These are phyloP conservation scores for Lycaena phlaeas DNA, from an alignment of 2,888 invertebrate species.

Conservation along the genomic window DNA sequence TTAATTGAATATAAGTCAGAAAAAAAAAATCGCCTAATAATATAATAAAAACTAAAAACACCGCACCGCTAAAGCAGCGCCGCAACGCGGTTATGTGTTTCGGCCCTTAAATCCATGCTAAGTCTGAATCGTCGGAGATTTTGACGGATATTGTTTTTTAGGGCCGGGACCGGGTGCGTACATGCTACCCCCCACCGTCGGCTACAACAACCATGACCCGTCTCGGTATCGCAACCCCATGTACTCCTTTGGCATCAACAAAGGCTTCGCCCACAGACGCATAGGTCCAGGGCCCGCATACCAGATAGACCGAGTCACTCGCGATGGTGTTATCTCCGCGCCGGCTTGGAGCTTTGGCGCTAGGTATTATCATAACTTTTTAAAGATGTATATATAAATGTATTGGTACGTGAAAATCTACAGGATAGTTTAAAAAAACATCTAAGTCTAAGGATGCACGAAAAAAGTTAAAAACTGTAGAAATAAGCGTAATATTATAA, in stretches of 20 bases:
- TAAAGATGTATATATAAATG: background rate
- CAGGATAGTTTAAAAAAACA: too few species aligned
- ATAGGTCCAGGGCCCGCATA: constrained; percentile 65
- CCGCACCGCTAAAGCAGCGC: too few species aligned
- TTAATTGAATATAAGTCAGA: too few species aligned
- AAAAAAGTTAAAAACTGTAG: too few species aligned
- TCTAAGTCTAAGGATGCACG: too few species aligned
- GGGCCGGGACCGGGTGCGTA: constrained; percentile 81
- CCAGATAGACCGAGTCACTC: constrained; percentile 49
- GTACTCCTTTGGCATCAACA: constrained; percentile 72
- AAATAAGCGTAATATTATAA: too few species aligned
- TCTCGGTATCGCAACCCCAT: constrained; percentile 75
- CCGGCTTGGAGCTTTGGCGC: constrained; percentile 72
- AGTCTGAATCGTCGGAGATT: too few species aligned
- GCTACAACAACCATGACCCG: constrained; percentile 75
- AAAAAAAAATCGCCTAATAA: too few species aligned
- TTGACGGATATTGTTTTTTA: constrained; percentile 29
- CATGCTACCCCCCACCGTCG: constrained; percentile 74
- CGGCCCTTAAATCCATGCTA: too few species aligned
- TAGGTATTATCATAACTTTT: constrained; percentile 19
- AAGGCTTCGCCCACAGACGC: constrained; percentile 51
- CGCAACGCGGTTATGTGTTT: too few species aligned
- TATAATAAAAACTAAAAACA: too few species aligned
- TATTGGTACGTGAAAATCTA: background rate
- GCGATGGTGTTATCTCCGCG: constrained; percentile 46